Percentiles rank a stretch among this genome's conserved stretches.
phyloP scores from a whole-genome alignment of 2,888 invertebrate species.

The Anarsia innoxiella region DNA sequence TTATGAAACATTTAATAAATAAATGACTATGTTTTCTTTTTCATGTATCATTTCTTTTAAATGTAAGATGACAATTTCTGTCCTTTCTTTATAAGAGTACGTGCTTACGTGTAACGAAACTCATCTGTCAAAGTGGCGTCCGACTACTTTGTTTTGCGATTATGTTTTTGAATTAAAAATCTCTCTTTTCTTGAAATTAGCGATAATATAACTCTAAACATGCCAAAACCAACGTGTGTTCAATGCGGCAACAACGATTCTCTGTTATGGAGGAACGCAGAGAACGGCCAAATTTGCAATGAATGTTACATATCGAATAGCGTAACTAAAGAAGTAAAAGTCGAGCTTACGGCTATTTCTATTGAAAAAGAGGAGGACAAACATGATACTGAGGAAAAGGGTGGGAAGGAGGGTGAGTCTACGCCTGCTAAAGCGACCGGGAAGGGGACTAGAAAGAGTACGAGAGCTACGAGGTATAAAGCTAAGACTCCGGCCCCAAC shows the following conservation, averaged over 20 bases:
- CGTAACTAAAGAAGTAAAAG: constrained; percentile 43
- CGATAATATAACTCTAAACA: constrained; percentile 42
- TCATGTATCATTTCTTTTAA: too few species aligned
- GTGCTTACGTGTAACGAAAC: constrained; percentile 14
- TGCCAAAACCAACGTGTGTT: constrained; percentile 78
- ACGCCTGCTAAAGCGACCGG: constrained; percentile 66
- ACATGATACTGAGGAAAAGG: constrained; percentile 37
- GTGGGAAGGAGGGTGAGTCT: constrained; percentile 48
- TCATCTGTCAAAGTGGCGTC: constrained; percentile 15
- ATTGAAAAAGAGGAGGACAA: constrained; percentile 50
- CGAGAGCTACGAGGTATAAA: constrained; percentile 74
- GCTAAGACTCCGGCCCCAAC: constrained; percentile 51
- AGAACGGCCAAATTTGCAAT: constrained; percentile 85
- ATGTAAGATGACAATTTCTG: too few species aligned
- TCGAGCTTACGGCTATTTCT: constrained; percentile 34
- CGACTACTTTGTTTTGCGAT: constrained; percentile 13
- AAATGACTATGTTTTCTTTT: too few species aligned
- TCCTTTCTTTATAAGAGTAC: too few species aligned
- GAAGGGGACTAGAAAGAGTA: constrained; percentile 75
- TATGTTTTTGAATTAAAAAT: constrained; percentile 18
- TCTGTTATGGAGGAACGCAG: constrained; percentile 83
- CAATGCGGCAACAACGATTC: constrained; percentile 82
- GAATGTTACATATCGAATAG: constrained; percentile 78
- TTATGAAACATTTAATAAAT: too few species aligned
- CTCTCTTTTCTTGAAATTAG: not conserved